Percentiles rank a stretch among this genome's conserved stretches.
Conservation (phyloP, 2,888 invertebrate genomes). For the Ligdia adustata region DNA sequence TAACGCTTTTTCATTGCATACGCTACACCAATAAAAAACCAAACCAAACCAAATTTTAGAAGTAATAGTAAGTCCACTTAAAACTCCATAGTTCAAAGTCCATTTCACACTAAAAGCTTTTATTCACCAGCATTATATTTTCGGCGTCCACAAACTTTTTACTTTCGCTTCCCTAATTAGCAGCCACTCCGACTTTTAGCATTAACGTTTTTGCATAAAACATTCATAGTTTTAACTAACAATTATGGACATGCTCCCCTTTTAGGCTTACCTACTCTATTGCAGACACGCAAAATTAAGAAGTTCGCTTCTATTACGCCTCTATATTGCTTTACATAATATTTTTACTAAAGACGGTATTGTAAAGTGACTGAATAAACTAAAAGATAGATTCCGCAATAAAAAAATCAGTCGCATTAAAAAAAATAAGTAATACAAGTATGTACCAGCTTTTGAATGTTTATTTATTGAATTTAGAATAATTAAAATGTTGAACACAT, state of each 20-base stretch:
- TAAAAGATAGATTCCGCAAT: too few relatives aligned
- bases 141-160: constrained; percentile 38
- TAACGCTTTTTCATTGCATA: too few relatives aligned
- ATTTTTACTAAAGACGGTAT: not conserved
- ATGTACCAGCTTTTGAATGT: too few relatives aligned
- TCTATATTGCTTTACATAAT: not conserved
- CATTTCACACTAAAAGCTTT: constrained; percentile 7
- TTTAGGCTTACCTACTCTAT: constrained; percentile 26
- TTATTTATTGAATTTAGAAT: too few relatives aligned
- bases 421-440: too few relatives aligned
- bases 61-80: not conserved
- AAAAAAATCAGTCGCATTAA: too few relatives aligned
- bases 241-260: constrained; percentile 21
- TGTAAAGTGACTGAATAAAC: too few relatives aligned
- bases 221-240: constrained; percentile 33
- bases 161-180: constrained; percentile 40
- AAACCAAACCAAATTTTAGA: too few relatives aligned
- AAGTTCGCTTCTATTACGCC: not conserved
- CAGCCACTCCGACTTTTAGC: constrained; percentile 43
- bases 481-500: too few relatives aligned
- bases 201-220: constrained; percentile 49
- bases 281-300: constrained; percentile 57
- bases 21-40: too few relatives aligned
- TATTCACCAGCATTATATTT: constrained; percentile 20
- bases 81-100: not conserved